A percentile compares a stretch with the other conserved stretches of the same genome.
phyloP scores from a whole-genome alignment of 2,113 vertebrate genomes.

The Gambusia holbrooki region DNA sequence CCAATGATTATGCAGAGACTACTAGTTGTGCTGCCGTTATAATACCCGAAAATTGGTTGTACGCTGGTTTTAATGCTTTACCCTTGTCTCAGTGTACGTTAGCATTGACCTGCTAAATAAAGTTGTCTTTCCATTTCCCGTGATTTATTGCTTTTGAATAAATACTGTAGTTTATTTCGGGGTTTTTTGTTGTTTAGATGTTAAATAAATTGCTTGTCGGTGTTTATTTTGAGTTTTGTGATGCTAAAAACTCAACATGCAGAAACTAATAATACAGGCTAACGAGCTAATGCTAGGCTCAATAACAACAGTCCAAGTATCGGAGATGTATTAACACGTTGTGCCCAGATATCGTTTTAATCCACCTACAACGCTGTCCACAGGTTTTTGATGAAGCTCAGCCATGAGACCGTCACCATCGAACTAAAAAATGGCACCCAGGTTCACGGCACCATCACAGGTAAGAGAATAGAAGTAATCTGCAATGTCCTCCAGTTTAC shows the following conservation, averaged over 20 bases:
- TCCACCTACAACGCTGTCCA: background rate
- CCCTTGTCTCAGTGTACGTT: background rate
- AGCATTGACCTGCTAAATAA: background rate
- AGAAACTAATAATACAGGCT: background rate
- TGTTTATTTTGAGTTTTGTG: conserved; percentile 21
- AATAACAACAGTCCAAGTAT: background rate
- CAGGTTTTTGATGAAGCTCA: conserved; percentile 99
- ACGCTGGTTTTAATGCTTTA: background rate
- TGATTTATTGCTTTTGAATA: background rate
- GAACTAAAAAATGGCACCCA: conserved; percentile 98
- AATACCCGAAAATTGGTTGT: background rate
- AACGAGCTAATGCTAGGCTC: background rate
- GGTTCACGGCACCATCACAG: conserved; percentile 98
- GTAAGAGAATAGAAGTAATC: conserved; percentile 63
- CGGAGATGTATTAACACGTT: background rate
- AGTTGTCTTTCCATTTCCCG: background rate
- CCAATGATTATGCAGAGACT: too few relatives aligned
- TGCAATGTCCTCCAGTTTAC: too few relatives aligned
- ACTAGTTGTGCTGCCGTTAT: background rate
- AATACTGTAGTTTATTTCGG: background rate
- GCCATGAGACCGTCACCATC: conserved; percentile 98
- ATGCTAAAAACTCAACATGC: background rate
- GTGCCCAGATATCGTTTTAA: too few relatives aligned
- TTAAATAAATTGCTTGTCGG: background rate
- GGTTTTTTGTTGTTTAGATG: background rate